Base-by-base conservation (phyloP, 1,140 invertebrate species). In the Lepidurus arcticus region DNA sequence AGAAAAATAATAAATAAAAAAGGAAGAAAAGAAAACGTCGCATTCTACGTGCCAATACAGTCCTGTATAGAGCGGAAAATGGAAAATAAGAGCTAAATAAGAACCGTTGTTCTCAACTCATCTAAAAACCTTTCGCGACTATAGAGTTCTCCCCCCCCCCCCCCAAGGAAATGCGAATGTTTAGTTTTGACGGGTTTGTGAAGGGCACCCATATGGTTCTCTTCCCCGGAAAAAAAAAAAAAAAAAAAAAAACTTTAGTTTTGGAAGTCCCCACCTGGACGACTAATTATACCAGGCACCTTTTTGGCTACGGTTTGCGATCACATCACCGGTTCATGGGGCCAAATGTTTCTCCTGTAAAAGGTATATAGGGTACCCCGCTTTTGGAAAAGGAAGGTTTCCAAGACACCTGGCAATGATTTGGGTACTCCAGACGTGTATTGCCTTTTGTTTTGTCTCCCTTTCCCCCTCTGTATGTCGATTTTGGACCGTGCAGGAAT, bases 351-450 rank as follows among this genome's bases (percentile, higher is more conserved):
- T 21, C 53, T n/a, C 53, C 4, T 34, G 34, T 34, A 34, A 34
- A 34, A 34, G 34, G 34, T 34, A 34, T 34, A 34, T 34, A 34
- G 9, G 5, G 7, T 65, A 21, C 16, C 16, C 53, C 16, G 53
- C 53, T 65, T 21, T 65, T 65, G 34, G 34, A 65, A 65, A 65
- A 65, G 21, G 53, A 65, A 65, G 8, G 53, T 13, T 65, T 65
- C 53, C 16, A 65, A 65, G 53, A 65, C 53, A 65, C 53, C 53
- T 65, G 53, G 53, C 53, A n/a, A 65, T 65, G 53, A 65, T 65
- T 65, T 13, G 0, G n/a, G 53, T n/a, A n/a, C 53, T 21, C 16
- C 21, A 65, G 53, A 65, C 53, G 21, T 65, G 53, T 65, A 21
- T 9, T 65, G 21, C 13, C 53, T 21, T 21, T 13, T 9, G 16